phyloP scores from a whole-genome alignment of 2,888 invertebrate species.

The Zygaena filipendulae region DNA sequence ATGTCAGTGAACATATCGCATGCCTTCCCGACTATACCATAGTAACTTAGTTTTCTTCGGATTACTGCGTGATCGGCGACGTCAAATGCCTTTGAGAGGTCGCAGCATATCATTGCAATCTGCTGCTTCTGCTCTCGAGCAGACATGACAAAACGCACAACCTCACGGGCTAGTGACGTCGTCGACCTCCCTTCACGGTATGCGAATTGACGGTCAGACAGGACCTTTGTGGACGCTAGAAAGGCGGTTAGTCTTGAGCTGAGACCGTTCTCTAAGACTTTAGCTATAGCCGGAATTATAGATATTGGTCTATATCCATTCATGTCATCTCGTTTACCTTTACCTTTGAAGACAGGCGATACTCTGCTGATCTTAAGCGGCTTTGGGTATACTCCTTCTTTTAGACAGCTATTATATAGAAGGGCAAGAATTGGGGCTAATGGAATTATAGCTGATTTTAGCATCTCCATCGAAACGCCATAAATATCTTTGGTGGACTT shows the following conservation, averaged over 20 bases:
- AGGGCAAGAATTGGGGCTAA: not conserved
- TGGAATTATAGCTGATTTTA: not conserved
- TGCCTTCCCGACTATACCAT: conserved; percentile 2
- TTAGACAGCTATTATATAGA: conserved; percentile 4
- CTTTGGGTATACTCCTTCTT: not conserved
- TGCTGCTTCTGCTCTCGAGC: conserved; percentile 3
- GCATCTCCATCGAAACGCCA: conserved; percentile 3
- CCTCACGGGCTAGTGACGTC: conserved; percentile 3
- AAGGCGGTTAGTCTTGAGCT: not conserved
- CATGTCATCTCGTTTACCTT: conserved; percentile 4
- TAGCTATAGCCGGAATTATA: conserved; percentile 4
- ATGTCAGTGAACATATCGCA: not conserved
- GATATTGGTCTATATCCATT: conserved; percentile 4
- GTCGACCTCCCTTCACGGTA: conserved; percentile 5
- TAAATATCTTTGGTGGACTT: conserved; percentile 8
- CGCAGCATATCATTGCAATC: conserved; percentile 6
- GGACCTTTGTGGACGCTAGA: not conserved
- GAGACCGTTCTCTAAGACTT: conserved; percentile 6
- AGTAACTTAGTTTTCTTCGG: conserved; percentile 1
- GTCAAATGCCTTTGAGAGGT: conserved; percentile 9
- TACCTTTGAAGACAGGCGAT: conserved; percentile 3
- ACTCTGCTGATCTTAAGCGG: conserved; percentile 2
- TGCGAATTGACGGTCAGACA: conserved; percentile 7
- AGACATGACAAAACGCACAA: conserved; percentile 1
- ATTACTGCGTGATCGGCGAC: conserved; percentile 7